phyloP scores from a whole-genome alignment of 2,797 vertebrate genomes.

The Tamandua tetradactyla region DNA sequence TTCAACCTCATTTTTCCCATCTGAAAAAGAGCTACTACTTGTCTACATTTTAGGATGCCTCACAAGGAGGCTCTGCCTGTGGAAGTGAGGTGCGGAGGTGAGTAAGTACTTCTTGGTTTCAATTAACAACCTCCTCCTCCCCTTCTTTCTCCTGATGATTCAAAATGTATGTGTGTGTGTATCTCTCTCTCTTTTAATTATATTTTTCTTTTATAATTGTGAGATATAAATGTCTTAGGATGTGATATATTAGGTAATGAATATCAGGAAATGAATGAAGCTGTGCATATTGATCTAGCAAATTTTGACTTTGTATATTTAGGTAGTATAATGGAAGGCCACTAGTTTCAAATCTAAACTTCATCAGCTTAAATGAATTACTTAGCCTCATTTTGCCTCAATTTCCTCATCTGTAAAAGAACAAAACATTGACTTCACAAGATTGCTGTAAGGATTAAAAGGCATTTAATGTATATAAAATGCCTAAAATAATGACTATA shows the following conservation, averaged over 20 bases:
- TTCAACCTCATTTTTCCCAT: background rate
- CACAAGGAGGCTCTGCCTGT: background rate
- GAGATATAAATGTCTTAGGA: background rate
- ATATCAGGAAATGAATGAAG: background rate
- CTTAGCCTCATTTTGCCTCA: background rate
- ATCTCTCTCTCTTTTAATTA: background rate
- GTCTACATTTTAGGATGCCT: background rate
- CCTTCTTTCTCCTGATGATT: background rate
- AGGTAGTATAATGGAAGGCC: background rate
- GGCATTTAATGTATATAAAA: background rate
- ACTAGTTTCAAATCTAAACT: background rate
- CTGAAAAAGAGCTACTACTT: background rate
- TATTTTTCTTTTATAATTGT: background rate
- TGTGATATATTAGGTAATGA: background rate
- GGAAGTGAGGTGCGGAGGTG: background rate
- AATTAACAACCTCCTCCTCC: background rate
- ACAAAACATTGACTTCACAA: background rate
- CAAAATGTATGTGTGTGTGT: too few species aligned
- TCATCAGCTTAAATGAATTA: background rate
- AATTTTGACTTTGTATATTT: background rate
- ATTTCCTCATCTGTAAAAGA: background rate
- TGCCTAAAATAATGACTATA: background rate
- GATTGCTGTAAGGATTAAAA: background rate
- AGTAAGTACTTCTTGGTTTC: background rate
- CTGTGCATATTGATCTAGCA: background rate